Evolutionary conservation across 1,140 invertebrate genomes (phyloP), one percentile per base, ranked within the genome.

Genomic region (Drosophila serrata): DNA sequence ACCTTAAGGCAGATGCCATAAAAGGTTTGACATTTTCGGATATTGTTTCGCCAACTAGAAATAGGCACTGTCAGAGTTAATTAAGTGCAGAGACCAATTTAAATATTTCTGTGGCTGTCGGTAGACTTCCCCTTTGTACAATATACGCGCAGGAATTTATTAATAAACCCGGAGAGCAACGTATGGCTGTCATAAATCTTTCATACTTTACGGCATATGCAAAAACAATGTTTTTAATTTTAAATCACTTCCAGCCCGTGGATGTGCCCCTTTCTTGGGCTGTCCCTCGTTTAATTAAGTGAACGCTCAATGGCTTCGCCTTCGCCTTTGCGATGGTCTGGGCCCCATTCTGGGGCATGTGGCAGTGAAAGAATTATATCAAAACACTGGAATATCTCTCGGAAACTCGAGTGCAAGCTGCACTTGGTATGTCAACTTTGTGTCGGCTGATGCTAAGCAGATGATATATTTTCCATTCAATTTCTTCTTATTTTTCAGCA

Each of bases 381-480:
- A 90, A 90, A 90, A 81, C 81, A 90, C 73, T 85, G 75, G 68
- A 75, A 79, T 51, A 64, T 72, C 22, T 58, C 27, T 46, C 7
- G 49, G 29, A 33, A 24, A 40, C 42, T 68, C 42, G 57, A 73
- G 65, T 76, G 77, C 73, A 69, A 77, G 79, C 81, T 90, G 81
- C 85, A 90, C 85, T 90, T 85, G 85, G 84, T 82, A 90, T 90
- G 85, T 90, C 85, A 90, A 85, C 85, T 90, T 85, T 90, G 78
- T 62, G 86, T 90, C 81, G 70, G 81, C 55, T 81, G 85, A 90
- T 81, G 75, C 70, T 81, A 75, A 81, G 48, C 85, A 90, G 85
- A 90, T 72, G 64, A 82, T 64, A 43, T 49, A 49, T 49, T 73
- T 48, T 59, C 51, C 35, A 22, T 35, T 40, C 42, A 17, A 46